Evolutionary conservation across 2,888 invertebrate genomes (phyloP).

Genomic region (Ceraclea dissimilis): DNA sequence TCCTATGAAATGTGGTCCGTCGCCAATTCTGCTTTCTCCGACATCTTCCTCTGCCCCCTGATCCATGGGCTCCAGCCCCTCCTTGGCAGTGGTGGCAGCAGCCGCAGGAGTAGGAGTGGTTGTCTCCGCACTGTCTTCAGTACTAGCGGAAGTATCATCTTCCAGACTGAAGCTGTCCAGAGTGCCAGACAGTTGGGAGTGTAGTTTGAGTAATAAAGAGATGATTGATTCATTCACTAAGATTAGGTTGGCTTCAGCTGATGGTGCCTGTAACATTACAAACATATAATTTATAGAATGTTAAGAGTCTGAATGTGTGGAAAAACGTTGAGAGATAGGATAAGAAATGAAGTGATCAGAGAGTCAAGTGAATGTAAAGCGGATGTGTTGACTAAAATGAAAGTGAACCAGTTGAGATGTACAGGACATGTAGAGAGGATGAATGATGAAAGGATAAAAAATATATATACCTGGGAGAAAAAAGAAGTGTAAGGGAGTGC

Average conservation of each 20-base stretch:
- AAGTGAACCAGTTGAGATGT: too few species aligned
- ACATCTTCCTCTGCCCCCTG: background rate
- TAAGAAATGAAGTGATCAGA: too few species aligned
- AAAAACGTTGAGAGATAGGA: too few species aligned
- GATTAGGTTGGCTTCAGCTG: conserved; percentile 33
- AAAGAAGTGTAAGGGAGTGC: too few species aligned
- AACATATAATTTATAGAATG: too few species aligned
- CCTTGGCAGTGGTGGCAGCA: conserved; percentile 30
- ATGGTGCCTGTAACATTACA: conserved; percentile 8
- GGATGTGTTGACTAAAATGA: too few species aligned
- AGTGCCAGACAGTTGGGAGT: conserved; percentile 78
- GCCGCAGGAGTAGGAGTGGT: background rate
- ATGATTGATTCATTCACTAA: conserved; percentile 82
- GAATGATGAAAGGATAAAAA: too few species aligned
- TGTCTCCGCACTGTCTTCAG: background rate
- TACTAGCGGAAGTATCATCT: conserved; percentile 32
- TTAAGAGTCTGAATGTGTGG: too few species aligned
- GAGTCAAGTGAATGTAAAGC: too few species aligned
- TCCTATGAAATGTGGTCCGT: conserved; percentile 82
- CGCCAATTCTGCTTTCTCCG: conserved; percentile 32
- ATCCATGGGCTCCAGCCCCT: conserved; percentile 6
- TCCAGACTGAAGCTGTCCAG: conserved; percentile 71
- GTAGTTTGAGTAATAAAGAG: conserved; percentile 79
- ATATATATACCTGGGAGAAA: too few species aligned
- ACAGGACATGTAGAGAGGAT: too few species aligned